phyloP scores from a whole-genome alignment of 2,888 invertebrate species.

The Subacronicta megacephala region DNA sequence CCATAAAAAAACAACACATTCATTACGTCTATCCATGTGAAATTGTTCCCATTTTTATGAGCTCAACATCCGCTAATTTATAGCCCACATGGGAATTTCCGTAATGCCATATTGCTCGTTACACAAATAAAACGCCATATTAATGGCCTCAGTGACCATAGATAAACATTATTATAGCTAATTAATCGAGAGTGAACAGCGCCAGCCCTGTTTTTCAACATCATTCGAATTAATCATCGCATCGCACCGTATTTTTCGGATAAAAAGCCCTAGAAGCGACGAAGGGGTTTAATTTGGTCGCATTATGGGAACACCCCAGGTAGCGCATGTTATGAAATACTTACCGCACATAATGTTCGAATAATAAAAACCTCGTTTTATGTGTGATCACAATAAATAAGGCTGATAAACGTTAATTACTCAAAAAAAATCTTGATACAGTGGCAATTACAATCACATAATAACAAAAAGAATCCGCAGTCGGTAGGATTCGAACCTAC shows the following conservation, averaged over 20 bases:
- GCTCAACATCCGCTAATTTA: constrained; percentile 63
- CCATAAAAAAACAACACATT: background rate
- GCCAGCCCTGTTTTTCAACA: constrained; percentile 54
- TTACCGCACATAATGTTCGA: constrained; percentile 33
- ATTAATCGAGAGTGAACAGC: constrained; percentile 67
- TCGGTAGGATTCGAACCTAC: constrained; percentile 96
- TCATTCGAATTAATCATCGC: constrained; percentile 61
- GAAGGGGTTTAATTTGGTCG: constrained; percentile 23
- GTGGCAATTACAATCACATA: constrained; percentile 41
- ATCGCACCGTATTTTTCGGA: constrained; percentile 48
- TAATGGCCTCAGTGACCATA: constrained; percentile 55
- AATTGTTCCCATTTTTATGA: constrained; percentile 53
- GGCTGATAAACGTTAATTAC: constrained; percentile 57
- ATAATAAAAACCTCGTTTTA: constrained; percentile 65
- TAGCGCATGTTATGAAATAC: constrained; percentile 50
- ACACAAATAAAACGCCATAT: constrained; percentile 61
- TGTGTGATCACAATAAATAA: constrained; percentile 49
- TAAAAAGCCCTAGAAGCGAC: constrained; percentile 48
- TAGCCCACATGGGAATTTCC: constrained; percentile 59
- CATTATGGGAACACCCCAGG: too few species aligned
- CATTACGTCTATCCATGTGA: constrained; percentile 9
- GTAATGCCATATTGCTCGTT: constrained; percentile 47
- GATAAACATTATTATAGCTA: constrained; percentile 60
- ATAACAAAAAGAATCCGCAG: constrained; percentile 87
- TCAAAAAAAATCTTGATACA: constrained; percentile 55